Evolutionary conservation across 2,888 invertebrate genomes (phyloP).

Genomic region (Spisula solida): DNA sequence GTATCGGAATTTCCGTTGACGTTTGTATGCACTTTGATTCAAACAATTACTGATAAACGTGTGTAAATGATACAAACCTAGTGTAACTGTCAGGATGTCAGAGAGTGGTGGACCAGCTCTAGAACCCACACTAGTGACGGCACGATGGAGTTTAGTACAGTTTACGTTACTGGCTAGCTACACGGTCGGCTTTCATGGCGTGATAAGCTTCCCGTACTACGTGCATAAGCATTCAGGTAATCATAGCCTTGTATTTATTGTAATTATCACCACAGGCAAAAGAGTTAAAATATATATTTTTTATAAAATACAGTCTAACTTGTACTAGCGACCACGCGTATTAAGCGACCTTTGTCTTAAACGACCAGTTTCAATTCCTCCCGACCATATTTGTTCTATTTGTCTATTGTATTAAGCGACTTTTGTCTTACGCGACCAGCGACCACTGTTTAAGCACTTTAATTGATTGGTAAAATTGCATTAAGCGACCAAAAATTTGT

Average conservation of each 20-base stretch:
- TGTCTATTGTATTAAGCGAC: too few relatives aligned
- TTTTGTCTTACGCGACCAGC: too few relatives aligned
- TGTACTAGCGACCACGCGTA: too few relatives aligned
- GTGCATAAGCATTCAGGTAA: constrained; percentile 83
- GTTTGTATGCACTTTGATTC: neutral
- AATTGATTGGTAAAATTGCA: too few relatives aligned
- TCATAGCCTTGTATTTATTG: neutral
- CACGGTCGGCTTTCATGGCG: constrained; percentile 82
- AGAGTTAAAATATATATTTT: too few relatives aligned
- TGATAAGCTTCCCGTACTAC: constrained; percentile 83
- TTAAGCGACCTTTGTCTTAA: too few relatives aligned
- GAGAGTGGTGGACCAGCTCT: constrained; percentile 45
- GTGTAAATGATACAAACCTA: neutral
- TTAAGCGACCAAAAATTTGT: too few relatives aligned
- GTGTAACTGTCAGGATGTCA: constrained; percentile 30
- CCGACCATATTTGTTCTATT: too few relatives aligned
- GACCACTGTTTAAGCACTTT: too few relatives aligned
- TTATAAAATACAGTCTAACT: too few relatives aligned
- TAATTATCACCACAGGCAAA: too few relatives aligned
- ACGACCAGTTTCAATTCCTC: too few relatives aligned
- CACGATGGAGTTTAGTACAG: constrained; percentile 83
- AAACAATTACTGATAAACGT: neutral
- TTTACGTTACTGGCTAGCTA: constrained; percentile 80
- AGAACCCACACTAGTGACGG: constrained; percentile 62
- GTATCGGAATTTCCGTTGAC: neutral